Evolutionary conservation across 2,888 invertebrate species (phyloP).

Genomic region (Troides helena): DNA sequence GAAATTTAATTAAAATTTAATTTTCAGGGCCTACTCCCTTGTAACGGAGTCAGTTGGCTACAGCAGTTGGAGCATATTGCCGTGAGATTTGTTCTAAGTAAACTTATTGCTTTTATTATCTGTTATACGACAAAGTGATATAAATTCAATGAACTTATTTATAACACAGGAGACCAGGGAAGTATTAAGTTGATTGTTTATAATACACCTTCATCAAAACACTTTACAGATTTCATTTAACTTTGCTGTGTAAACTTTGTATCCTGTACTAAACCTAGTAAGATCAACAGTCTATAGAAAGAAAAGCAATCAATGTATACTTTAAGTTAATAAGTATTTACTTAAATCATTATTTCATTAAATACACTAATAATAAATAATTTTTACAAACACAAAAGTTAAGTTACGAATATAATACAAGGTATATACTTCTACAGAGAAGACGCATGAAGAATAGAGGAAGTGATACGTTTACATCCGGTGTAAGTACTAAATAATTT

Average conservation of each 20-base stretch:
- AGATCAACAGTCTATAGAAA: no score
- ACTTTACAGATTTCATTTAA: no score
- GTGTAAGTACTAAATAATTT: not conserved
- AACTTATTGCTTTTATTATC: conserved; percentile 17
- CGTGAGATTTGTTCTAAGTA: conserved; percentile 41
- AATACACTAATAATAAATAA: no score
- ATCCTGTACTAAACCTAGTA: no score
- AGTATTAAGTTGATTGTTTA: no score
- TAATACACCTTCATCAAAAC: no score
- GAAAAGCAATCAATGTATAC: no score
- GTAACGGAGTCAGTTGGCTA: conserved; percentile 42
- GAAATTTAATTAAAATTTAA: conserved; percentile 29
- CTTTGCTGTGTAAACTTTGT: no score
- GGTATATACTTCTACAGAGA: conserved; percentile 12
- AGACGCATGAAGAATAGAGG: conserved; percentile 14
- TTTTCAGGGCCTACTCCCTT: conserved; percentile 46
- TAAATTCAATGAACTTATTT: not conserved
- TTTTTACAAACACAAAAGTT: not conserved
- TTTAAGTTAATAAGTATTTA: no score
- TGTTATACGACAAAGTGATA: not conserved
- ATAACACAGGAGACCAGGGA: not conserved
- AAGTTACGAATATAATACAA: no score
- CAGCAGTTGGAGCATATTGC: conserved; percentile 43
- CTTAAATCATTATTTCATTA: no score
- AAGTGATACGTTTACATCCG: not conserved